Conservation (phyloP, 2,888 invertebrate species). For the Phyllotreta cruciferae region DNA sequence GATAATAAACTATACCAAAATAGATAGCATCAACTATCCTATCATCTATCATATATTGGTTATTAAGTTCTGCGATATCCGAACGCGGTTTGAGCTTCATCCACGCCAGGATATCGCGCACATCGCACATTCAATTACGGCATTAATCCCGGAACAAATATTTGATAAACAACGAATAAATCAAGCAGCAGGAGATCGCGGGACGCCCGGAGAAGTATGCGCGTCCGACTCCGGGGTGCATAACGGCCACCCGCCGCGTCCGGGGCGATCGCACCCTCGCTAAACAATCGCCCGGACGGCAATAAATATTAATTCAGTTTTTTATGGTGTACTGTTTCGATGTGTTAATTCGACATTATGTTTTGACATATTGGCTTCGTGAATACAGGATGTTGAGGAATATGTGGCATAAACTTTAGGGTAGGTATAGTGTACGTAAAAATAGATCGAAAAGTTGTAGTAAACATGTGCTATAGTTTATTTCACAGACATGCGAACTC, state of each 20-base stretch:
- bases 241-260: constrained; percentile 43
- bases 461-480: too few species aligned
- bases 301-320: constrained; percentile 56
- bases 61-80: neutral
- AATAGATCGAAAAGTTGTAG: too few species aligned
- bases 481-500: too few species aligned
- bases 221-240: constrained; percentile 35
- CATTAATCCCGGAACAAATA: constrained; percentile 27
- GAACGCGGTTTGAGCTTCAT: constrained; percentile 5
- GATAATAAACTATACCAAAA: too few species aligned
- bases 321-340: constrained; percentile 52
- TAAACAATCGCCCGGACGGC: constrained; percentile 47
- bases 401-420: too few species aligned
- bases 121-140: constrained; percentile 29
- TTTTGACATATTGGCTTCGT: constrained; percentile 49
- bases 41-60: too few species aligned
- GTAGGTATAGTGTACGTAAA: too few species aligned
- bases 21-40: too few species aligned
- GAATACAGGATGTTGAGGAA: constrained; percentile 39
- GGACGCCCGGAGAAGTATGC: constrained; percentile 40
- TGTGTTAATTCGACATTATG: constrained; percentile 54
- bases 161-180: constrained; percentile 47
- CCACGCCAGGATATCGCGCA: constrained; percentile 11
- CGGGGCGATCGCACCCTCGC: constrained; percentile 37
- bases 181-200: constrained; percentile 48